Conservation (phyloP, 2,797 vertebrate genomes). For the Dermochelys coriacea region DNA sequence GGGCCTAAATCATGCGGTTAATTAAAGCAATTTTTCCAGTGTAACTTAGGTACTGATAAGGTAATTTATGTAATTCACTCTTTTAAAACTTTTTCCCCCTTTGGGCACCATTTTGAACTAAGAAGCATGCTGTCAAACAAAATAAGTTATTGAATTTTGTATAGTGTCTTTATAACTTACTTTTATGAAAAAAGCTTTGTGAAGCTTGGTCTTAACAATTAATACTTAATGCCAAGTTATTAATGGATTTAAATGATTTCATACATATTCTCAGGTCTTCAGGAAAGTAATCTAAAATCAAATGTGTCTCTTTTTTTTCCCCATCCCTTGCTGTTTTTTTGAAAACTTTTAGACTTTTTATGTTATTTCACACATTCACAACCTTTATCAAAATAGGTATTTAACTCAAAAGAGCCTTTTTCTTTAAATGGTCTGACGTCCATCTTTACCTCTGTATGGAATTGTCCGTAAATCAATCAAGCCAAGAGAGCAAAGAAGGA, state of each 20-base stretch:
- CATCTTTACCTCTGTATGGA: not conserved
- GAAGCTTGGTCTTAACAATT: constrained; percentile 10
- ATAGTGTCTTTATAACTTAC: constrained; percentile 15
- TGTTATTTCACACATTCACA: constrained; percentile 6
- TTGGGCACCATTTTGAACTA: not conserved
- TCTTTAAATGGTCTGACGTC: not conserved
- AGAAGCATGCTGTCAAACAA: not conserved
- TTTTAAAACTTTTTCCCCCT: fast-evolving
- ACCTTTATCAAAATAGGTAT: constrained; percentile 10
- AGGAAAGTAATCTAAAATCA: constrained; percentile 12
- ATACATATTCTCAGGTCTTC: constrained; percentile 18
- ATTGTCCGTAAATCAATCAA: not conserved
- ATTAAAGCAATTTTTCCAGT: not conserved
- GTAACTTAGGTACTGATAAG: not conserved
- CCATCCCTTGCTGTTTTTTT: constrained; percentile 4
- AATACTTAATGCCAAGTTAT: constrained; percentile 34
- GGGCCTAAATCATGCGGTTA: not conserved
- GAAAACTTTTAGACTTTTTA: constrained; percentile 12
- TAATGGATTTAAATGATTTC: constrained; percentile 51
- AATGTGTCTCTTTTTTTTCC: not conserved
- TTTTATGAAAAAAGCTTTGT: constrained; percentile 37
- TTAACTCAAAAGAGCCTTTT: not conserved
- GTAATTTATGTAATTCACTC: not conserved
- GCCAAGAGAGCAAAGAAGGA: not conserved
- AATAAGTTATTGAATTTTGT: constrained; percentile 10